Evolutionary conservation across 2,888 invertebrate genomes (phyloP).

Genomic region (Nomada lathburiana): DNA sequence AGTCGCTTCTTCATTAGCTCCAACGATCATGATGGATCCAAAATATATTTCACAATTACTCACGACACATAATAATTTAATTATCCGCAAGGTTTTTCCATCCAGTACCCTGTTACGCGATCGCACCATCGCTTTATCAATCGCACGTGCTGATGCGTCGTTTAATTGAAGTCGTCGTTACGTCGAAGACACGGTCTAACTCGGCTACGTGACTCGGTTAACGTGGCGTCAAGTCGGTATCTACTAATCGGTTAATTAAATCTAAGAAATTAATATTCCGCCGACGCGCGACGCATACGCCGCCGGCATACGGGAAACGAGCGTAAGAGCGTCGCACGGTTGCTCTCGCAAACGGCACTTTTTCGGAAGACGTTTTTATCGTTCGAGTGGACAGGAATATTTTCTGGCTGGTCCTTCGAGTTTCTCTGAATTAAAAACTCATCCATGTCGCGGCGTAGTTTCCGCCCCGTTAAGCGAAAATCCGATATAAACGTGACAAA

Average conservation of each 20-base stretch:
- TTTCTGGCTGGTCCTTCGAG: neutral
- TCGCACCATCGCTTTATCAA: neutral
- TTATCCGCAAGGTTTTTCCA: neutral
- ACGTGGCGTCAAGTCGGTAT: slow-evolving; percentile 69
- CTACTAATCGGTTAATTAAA: slow-evolving; percentile 79
- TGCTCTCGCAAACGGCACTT: slow-evolving; percentile 58
- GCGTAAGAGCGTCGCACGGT: slow-evolving; percentile 73
- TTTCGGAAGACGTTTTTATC: neutral
- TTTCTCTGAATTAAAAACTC: neutral
- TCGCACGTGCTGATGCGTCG: slow-evolving; percentile 17
- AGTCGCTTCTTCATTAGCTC: no score
- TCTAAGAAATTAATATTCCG: slow-evolving; percentile 78
- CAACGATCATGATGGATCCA: no score
- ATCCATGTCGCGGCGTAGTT: slow-evolving; percentile 1
- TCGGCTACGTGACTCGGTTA: slow-evolving; percentile 78
- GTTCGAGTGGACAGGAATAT: no score
- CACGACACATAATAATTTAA: neutral
- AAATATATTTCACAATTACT: neutral
- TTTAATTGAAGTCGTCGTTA: slow-evolving; percentile 61
- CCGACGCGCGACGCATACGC: slow-evolving; percentile 65
- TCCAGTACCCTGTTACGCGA: neutral
- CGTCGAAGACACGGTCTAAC: slow-evolving; percentile 69
- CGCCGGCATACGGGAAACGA: slow-evolving; percentile 68
- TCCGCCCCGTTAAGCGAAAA: slow-evolving; percentile 7
- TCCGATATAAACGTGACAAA: neutral